These are phyloP conservation scores for Adelosebastes latens DNA, from an alignment of 2,797 vertebrate species.

Conservation along the genomic window DNA sequence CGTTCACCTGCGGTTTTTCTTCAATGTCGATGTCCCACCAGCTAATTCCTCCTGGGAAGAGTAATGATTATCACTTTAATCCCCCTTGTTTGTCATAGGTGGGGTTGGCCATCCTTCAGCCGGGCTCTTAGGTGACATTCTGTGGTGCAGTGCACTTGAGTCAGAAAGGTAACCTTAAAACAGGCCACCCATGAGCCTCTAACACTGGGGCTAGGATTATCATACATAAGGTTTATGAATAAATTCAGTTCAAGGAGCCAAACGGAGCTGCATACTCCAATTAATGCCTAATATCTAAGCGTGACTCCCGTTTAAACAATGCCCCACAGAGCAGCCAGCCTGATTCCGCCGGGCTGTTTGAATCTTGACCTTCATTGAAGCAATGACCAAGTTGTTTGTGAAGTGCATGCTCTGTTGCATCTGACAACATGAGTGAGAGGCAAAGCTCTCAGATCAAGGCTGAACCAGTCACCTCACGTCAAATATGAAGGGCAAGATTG, in stretches of 20 bases:
- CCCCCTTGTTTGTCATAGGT: conserved; percentile 76
- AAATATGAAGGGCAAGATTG: conserved; percentile 84
- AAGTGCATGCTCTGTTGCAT: conserved; percentile 75
- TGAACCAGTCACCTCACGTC: conserved; percentile 85
- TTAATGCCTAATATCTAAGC: conserved; percentile 64
- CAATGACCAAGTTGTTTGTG: conserved; percentile 81
- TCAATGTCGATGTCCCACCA: conserved; percentile 70
- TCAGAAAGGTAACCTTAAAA: conserved; percentile 60
- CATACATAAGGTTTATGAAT: conserved; percentile 63
- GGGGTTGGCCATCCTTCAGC: conserved; percentile 70
- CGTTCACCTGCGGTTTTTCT: conserved; percentile 75
- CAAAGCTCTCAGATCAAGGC: conserved; percentile 81
- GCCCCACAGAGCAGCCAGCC: conserved; percentile 56
- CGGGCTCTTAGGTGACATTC: conserved; percentile 60
- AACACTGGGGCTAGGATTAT: conserved; percentile 47
- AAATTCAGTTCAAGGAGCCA: conserved; percentile 59
- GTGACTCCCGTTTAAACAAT: conserved; percentile 62
- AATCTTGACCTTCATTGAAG: conserved; percentile 79
- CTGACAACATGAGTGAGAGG: conserved; percentile 80
- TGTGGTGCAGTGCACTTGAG: conserved; percentile 44
- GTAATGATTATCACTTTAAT: conserved; percentile 81
- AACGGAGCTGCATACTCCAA: conserved; percentile 59
- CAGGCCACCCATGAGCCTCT: conserved; percentile 43
- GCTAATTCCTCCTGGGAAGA: conserved; percentile 80
- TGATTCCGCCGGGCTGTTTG: conserved; percentile 59